These are phyloP conservation scores for Bombus difficillimus DNA, from an alignment of 1,140 invertebrate genomes.

Conservation along the genomic window DNA sequence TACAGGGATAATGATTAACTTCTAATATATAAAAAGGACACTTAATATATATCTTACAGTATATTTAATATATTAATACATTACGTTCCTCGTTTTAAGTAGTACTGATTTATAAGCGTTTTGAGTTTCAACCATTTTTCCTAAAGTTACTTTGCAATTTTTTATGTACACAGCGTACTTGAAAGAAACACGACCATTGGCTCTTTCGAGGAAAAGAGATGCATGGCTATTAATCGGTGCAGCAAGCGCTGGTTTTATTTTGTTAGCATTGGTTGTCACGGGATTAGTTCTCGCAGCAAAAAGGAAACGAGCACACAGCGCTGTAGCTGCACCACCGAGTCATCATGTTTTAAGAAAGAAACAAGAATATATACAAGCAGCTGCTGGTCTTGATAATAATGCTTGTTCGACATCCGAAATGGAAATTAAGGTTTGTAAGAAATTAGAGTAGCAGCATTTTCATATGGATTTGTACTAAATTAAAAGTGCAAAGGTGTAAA, in stretches of 20 bases:
- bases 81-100: too few species aligned
- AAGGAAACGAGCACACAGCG: constrained; percentile 81
- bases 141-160: not conserved
- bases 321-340: constrained; percentile 70
- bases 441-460: not conserved
- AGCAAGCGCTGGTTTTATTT: constrained; percentile 84
- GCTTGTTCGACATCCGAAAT: constrained; percentile 77
- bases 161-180: constrained; percentile 84
- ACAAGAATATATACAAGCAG: constrained; percentile 66
- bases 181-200: constrained; percentile 86
- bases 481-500: too few species aligned
- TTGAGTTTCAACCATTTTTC: not conserved
- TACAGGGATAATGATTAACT: too few species aligned
- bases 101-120: too few species aligned
- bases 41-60: too few species aligned
- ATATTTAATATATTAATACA: too few species aligned
- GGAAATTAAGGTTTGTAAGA: constrained; percentile 71
- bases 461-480: too few species aligned
- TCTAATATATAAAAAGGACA: too few species aligned
- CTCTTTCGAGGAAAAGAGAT: constrained; percentile 85
- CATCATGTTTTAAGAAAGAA: constrained; percentile 76
- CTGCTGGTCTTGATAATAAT: constrained; percentile 73
- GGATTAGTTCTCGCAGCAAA: constrained; percentile 86
- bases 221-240: constrained; percentile 86
- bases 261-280: constrained; percentile 85